Evolutionary conservation across 2,797 vertebrate species (phyloP), one percentile per base, ranked within the genome.

Genomic region (Semaprochilodus insignis): DNA sequence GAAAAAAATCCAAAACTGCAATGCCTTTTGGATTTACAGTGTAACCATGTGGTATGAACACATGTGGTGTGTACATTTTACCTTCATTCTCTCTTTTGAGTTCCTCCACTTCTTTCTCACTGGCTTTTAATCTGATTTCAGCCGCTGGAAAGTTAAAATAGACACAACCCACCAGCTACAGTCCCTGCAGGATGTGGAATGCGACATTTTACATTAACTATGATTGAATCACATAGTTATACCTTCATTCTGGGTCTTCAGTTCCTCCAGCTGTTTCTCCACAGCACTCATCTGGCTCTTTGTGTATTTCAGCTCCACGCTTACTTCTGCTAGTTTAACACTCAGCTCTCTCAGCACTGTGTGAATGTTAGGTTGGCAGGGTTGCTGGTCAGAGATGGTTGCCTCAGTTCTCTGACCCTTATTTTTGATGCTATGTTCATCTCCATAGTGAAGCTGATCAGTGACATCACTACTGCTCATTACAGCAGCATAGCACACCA

Each of bases 321-420:
- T 65, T 65, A 87, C 25, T 60, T 0, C 88, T 69, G 70, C 87
- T 84, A 91, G 10, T 0, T 25, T 25, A 6, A n/a, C 2, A 8
- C 71, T 89, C 85, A 88, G 87, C 80, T 90, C 88, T 83, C 85
- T 89, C 78, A 88, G 77, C 70, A 85, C 76, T 67, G 78, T 75
- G 6, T 83, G 71, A 70, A 87, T 74, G 65, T 90, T 88, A 65
- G 62, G 27, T 2, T 31, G 13, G 16, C 62, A 65, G 25, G 1
- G 4, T 34, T 65, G 2, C 2, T 31, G 25, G 27, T 19, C 14
- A 6, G 60, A 63, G 60, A 55, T 71, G 57, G 27, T 5, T 1
- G 72, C 3, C 51, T 81, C 54, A 3, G 1, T 21, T 74, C 2
- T 34, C 59, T 55, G 57, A 0, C 19, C 16, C 23, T 76, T 60